phyloP scores from a whole-genome alignment of 2,888 invertebrate species.

The Pasiphila rectangulata region DNA sequence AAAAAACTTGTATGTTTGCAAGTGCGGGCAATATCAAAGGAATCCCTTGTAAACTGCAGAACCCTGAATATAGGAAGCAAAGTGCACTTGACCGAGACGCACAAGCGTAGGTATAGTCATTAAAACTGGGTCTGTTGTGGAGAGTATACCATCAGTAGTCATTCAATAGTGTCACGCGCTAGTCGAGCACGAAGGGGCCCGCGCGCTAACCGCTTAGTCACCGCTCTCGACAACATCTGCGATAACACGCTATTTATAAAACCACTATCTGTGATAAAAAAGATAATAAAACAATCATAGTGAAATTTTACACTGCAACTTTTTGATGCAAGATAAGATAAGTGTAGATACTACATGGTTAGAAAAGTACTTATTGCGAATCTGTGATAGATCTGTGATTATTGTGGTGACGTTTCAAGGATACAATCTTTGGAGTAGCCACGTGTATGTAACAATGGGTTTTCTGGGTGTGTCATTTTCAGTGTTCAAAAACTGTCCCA shows the following conservation, averaged over 20 bases:
- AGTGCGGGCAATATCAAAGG: too few relatives aligned
- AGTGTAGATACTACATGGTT: too few relatives aligned
- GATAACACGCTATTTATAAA: slow-evolving; percentile 41
- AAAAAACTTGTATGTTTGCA: too few relatives aligned
- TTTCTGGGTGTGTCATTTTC: slow-evolving; percentile 64
- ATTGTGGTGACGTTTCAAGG: neutral
- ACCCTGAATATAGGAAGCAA: too few relatives aligned
- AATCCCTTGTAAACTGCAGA: too few relatives aligned
- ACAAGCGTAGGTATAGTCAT: neutral
- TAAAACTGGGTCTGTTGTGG: neutral
- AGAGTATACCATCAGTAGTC: slow-evolving; percentile 27
- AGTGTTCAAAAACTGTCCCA: slow-evolving; percentile 71
- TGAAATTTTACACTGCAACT: neutral
- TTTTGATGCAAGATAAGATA: too few relatives aligned
- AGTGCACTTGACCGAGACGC: slow-evolving; percentile 21
- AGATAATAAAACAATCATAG: neutral
- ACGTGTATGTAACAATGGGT: slow-evolving; percentile 47
- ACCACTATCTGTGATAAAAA: slow-evolving; percentile 24
- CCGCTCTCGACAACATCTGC: slow-evolving; percentile 50
- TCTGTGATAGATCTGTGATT: slow-evolving; percentile 32
- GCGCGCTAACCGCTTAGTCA: slow-evolving; percentile 63
- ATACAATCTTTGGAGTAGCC: neutral
- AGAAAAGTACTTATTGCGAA: slow-evolving; percentile 30
- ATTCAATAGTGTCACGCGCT: slow-evolving; percentile 27
- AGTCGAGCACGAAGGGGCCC: slow-evolving; percentile 20